These are phyloP conservation scores for Anagrus nilaparvatae DNA, from an alignment of 1,140 invertebrate species.

Conservation along the genomic window DNA sequence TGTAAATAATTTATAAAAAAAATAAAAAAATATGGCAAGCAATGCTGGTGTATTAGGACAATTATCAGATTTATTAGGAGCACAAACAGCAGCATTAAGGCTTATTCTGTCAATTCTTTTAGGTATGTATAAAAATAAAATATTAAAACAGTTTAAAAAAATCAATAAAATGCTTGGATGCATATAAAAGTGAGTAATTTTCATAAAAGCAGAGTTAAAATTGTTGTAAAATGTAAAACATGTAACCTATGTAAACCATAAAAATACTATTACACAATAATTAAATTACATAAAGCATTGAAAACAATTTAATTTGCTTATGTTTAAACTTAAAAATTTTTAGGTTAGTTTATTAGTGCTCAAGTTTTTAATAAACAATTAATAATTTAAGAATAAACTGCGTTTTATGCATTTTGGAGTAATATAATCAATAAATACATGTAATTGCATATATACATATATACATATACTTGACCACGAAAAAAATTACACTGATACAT, in stretches of 20 bases:
- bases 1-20: too few relatives aligned
- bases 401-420: too few relatives aligned
- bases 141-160: too few relatives aligned
- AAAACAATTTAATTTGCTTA: background rate
- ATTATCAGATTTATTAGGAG: slow-evolving; percentile 38
- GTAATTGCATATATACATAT: too few relatives aligned
- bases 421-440: too few relatives aligned
- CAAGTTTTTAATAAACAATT: too few relatives aligned
- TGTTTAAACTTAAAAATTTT: too few relatives aligned
- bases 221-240: background rate
- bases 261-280: background rate
- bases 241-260: background rate
- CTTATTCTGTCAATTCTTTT: slow-evolving; percentile 58
- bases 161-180: slow-evolving; percentile 12
- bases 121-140: too few relatives aligned
- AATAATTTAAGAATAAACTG: too few relatives aligned
- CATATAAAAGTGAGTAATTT: background rate
- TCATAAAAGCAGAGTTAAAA: background rate
- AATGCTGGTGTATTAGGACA: slow-evolving; percentile 3
- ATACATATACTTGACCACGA: too few relatives aligned
- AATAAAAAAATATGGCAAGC: slow-evolving; percentile 15
- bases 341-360: too few relatives aligned
- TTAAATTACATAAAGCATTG: background rate
- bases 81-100: slow-evolving; percentile 50
- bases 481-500: too few relatives aligned